Percentiles rank a stretch among this genome's conserved stretches.
These are phyloP conservation scores for Melanargia galathea DNA, from an alignment of 2,888 invertebrate species.

Conservation along the genomic window DNA sequence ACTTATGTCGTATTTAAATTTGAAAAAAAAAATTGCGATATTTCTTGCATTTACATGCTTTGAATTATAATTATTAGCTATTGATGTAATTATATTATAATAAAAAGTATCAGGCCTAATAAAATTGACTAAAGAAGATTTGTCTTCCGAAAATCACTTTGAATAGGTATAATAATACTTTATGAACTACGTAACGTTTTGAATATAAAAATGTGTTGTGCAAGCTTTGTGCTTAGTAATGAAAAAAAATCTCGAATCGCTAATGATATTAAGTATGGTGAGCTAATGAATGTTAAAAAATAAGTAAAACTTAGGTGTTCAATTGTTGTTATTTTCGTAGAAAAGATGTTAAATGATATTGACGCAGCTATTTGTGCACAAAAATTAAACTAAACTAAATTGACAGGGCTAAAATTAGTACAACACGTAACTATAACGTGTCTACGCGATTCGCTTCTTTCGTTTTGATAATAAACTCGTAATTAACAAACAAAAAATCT, in stretches of 20 bases:
- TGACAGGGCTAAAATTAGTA: neutral
- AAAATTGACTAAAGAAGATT: conserved; percentile 30
- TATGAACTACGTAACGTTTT: neutral
- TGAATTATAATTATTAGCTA: neutral
- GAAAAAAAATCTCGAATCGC: conserved; percentile 55
- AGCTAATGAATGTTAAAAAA: conserved; percentile 34
- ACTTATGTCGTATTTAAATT: neutral
- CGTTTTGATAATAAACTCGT: too few species aligned
- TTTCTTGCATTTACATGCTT: neutral
- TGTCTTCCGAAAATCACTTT: conserved; percentile 31
- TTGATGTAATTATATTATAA: neutral
- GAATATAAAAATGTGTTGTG: conserved; percentile 1
- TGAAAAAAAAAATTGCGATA: neutral
- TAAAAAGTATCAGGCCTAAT: conserved; percentile 29
- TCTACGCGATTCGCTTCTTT: too few species aligned
- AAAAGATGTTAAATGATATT: conserved; percentile 43
- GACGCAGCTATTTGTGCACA: conserved; percentile 5
- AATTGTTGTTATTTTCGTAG: conserved; percentile 30
- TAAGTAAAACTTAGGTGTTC: conserved; percentile 24
- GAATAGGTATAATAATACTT: neutral
- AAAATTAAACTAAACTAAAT: neutral
- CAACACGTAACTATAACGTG: neutral
- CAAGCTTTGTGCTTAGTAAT: neutral
- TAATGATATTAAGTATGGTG: conserved; percentile 45
- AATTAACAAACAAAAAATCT: too few species aligned